Evolutionary conservation across 2,797 vertebrate genomes (phyloP), one percentile per base, ranked within the genome.

Genomic region (Pantherophis vulpinus): DNA sequence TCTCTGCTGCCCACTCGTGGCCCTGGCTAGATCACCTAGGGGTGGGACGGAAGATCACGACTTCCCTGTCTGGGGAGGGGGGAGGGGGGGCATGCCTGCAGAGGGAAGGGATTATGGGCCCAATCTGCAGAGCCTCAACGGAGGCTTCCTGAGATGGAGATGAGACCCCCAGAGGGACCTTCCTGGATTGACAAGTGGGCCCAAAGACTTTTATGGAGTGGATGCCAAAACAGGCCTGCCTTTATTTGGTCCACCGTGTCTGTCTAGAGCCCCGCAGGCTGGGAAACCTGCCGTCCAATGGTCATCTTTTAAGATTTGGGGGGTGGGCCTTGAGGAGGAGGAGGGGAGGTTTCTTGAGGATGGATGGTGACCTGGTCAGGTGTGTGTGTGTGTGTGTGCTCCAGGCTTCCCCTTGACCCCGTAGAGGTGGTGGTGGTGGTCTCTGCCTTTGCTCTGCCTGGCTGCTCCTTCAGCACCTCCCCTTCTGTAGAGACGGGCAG

Each of bases 281-380:
- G 70, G 32, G 32, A 2, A 8, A 70, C 32, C 18, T 79, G 18
- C 18, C 20, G 32, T 37, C 18, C 32, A 20, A 16, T 20, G 14
- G n/a, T 5, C 6, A 70, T 7, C 32, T 37, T 70, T 32, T 60
- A 2, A n/a, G 63, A 14, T n/a, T 37, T 37, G 6, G n/a, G n/a
- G 16, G 14, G 3, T 18, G 3, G 66, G 18, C 18, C 4, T 74
- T 37, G n/a, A 3, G 66, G 7, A 16, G 63, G n/a, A 74, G 6
- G 0, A 18, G 7, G n/a, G 1, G 6, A 9, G 66, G 66, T 37
- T 18, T 37, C n/a, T 8, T 0, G 6, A 8, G 5, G 32, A 8
- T 74, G 32, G n/a, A 20, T 2, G n/a, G 14, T 8, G 32, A 23
- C 32, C 70, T 20, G 32, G 70, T 4, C 0, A 0, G 29, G 11